Conservation (phyloP, 2,113 vertebrate species). For the Petromus typicus region DNA sequence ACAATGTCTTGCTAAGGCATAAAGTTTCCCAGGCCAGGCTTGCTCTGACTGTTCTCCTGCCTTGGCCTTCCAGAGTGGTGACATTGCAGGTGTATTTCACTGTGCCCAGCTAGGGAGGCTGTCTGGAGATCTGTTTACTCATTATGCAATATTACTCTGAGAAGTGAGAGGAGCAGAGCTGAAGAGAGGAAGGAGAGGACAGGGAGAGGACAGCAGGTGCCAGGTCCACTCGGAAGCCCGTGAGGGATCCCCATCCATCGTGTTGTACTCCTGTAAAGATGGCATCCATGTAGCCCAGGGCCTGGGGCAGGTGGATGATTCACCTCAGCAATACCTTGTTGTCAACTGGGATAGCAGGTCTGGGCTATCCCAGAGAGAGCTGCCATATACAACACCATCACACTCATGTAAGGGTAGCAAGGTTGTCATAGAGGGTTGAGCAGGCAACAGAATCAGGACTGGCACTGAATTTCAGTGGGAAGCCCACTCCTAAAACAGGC, state of each 20-base stretch:
- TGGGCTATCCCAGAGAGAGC: not conserved
- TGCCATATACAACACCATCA: not conserved
- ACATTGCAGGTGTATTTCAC: too few species aligned
- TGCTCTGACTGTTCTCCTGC: not conserved
- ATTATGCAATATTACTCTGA: not conserved
- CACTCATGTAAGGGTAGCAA: not conserved
- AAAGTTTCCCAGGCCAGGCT: not conserved
- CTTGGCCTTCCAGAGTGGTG: not conserved
- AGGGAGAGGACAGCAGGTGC: not conserved
- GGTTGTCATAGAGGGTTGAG: not conserved
- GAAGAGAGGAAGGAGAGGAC: not conserved
- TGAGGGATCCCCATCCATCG: not conserved
- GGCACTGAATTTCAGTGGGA: not conserved
- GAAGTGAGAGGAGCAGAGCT: not conserved
- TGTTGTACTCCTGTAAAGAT: not conserved
- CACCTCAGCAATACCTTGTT: not conserved
- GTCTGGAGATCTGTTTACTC: not conserved
- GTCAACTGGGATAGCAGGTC: not conserved
- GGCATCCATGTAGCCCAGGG: not conserved
- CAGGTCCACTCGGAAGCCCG: not conserved
- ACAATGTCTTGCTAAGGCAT: not conserved
- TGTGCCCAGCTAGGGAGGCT: not conserved
- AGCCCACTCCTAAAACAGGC: not conserved
- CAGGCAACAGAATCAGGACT: not conserved
- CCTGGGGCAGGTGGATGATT: not conserved